phyloP scores from a whole-genome alignment of 2,113 vertebrate species.

The Poeciliopsis retropinna region DNA sequence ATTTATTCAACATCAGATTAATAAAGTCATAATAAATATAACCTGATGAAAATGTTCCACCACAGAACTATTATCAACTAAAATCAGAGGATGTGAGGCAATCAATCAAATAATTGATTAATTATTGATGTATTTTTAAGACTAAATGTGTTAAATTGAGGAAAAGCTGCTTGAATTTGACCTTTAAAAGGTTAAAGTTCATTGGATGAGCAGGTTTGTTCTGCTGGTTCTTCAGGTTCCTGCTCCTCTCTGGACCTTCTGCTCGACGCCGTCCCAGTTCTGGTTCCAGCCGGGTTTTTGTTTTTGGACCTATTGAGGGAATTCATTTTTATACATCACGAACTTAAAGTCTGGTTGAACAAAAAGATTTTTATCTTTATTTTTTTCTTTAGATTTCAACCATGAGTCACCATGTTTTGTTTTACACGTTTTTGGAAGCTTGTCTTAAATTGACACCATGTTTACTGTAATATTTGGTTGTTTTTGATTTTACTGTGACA shows the following conservation, averaged over 20 bases:
- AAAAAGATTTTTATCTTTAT: not conserved
- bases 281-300: not conserved
- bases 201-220: not conserved
- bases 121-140: not conserved
- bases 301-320: not conserved
- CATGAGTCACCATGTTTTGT: not conserved
- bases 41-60: too few relatives aligned
- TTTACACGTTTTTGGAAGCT: not conserved
- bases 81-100: too few relatives aligned
- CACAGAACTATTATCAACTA: too few relatives aligned
- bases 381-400: not conserved
- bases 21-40: too few relatives aligned
- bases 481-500: slow-evolving; percentile 25
- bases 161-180: not conserved
- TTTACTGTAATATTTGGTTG: slow-evolving; percentile 27
- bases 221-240: not conserved
- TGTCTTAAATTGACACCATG: slow-evolving; percentile 1
- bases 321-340: not conserved
- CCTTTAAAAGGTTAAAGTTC: not conserved
- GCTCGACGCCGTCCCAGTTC: not conserved
- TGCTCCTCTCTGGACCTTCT: slow-evolving; percentile 10
- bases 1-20: too few relatives aligned
- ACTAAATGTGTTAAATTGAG: not conserved
- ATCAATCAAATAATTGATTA: too few relatives aligned
- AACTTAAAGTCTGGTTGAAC: not conserved